A percentile compares a stretch with the other conserved stretches of the same genome.
These are phyloP conservation scores for Conopomorpha cramerella DNA, from an alignment of 1,140 invertebrate genomes.

Conservation along the genomic window DNA sequence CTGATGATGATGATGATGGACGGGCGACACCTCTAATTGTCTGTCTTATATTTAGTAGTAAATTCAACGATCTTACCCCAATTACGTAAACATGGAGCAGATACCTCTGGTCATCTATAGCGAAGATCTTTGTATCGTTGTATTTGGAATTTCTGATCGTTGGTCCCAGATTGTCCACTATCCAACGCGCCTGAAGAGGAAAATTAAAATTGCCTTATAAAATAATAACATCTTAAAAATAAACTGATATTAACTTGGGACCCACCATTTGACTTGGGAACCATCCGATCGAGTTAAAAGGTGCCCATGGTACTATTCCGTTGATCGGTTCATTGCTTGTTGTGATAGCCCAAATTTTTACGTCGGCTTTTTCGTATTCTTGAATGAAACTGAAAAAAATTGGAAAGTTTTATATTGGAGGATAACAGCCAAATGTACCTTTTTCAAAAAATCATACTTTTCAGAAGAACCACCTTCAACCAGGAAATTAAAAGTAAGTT, in stretches of 20 bases:
- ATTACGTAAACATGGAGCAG: slow-evolving; percentile 67
- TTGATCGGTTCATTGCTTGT: slow-evolving; percentile 72
- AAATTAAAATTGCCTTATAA: too few relatives aligned
- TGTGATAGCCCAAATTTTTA: slow-evolving; percentile 69
- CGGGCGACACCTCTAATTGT: too few relatives aligned
- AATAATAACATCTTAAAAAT: slow-evolving; percentile 1
- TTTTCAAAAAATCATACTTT: too few relatives aligned
- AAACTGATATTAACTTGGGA: too few relatives aligned
- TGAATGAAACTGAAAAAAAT: slow-evolving; percentile 66
- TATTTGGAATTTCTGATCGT: slow-evolving; percentile 61
- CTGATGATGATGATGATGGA: too few relatives aligned
- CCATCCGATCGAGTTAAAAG: slow-evolving; percentile 80
- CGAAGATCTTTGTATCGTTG: slow-evolving; percentile 66
- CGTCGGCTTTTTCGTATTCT: slow-evolving; percentile 55
- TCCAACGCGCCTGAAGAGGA: slow-evolving; percentile 68
- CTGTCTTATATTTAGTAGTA: too few relatives aligned
- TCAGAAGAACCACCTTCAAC: too few relatives aligned
- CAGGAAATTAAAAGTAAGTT: too few relatives aligned
- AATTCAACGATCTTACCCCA: slow-evolving; percentile 64
- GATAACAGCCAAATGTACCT: too few relatives aligned
- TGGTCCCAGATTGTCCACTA: slow-evolving; percentile 69
- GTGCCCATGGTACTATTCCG: slow-evolving; percentile 63
- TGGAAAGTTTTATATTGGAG: too few relatives aligned
- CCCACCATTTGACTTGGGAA: slow-evolving; percentile 57
- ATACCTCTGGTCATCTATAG: slow-evolving; percentile 71